These are phyloP conservation scores for Ophion obscuratus DNA, from an alignment of 2,888 invertebrate species.

Conservation along the genomic window DNA sequence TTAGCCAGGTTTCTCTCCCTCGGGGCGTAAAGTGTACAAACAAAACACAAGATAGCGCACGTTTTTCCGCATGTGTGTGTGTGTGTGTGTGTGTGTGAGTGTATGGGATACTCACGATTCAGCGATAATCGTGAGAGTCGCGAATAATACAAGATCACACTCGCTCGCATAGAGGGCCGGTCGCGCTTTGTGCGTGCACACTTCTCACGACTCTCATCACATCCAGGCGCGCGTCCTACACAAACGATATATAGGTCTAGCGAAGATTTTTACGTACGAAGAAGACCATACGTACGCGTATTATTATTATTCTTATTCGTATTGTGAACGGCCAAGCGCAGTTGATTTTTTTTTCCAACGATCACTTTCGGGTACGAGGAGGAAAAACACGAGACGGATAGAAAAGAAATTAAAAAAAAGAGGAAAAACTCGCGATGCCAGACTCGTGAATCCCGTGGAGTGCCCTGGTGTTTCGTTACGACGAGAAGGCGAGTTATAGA, in stretches of 20 bases:
- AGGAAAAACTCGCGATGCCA: constrained; percentile 30
- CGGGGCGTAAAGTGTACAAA: constrained; percentile 36
- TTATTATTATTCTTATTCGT: constrained; percentile 31
- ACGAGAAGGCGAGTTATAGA: constrained; percentile 21
- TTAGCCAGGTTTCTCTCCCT: constrained; percentile 55
- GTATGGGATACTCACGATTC: constrained; percentile 42
- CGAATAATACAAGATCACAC: constrained; percentile 48
- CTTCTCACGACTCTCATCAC: constrained; percentile 43
- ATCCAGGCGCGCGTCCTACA: not conserved
- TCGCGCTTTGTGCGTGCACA: constrained; percentile 28
- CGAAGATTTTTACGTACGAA: not conserved
- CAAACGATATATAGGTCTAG: not conserved
- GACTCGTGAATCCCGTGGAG: constrained; percentile 59
- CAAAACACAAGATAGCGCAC: constrained; percentile 22
- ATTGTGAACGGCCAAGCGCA: not conserved
- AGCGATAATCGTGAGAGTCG: constrained; percentile 61
- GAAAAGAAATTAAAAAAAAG: constrained; percentile 29
- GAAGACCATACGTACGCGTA: not conserved
- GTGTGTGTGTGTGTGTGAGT: not conserved
- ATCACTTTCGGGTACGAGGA: not conserved
- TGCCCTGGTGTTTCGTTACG: constrained; percentile 14
- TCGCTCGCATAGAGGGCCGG: constrained; percentile 14
- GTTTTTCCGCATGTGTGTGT: constrained; percentile 22
- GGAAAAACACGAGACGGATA: no score
- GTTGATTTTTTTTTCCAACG: not conserved